A percentile compares a stretch with the other conserved stretches of the same genome.
phyloP scores from a whole-genome alignment of 2,113 vertebrate species.

The Ascaphus truei region DNA sequence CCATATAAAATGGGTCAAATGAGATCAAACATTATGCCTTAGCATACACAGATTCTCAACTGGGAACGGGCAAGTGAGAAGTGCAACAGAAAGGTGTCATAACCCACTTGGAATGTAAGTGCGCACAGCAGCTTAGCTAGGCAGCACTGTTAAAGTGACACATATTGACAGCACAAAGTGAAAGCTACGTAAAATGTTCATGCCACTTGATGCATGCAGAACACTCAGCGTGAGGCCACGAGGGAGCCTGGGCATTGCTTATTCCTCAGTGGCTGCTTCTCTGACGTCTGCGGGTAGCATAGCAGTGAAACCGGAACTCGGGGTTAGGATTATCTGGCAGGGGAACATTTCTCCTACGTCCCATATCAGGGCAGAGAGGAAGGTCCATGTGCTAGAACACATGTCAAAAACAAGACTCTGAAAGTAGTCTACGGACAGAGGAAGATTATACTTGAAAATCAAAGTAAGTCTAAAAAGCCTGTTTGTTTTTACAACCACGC shows the following conservation, averaged over 20 bases:
- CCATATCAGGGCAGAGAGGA: neutral
- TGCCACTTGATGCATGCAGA: too few relatives aligned
- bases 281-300: neutral
- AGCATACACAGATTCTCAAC: too few relatives aligned
- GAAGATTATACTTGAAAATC: slow-evolving; percentile 33
- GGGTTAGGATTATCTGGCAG: slow-evolving; percentile 14
- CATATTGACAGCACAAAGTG: neutral
- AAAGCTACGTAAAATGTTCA: too few relatives aligned
- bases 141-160: neutral
- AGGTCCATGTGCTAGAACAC: neutral
- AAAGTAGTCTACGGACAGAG: slow-evolving; percentile 17
- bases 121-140: too few relatives aligned
- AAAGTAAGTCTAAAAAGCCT: slow-evolving; percentile 6
- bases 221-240: neutral
- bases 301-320: neutral
- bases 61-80: too few relatives aligned
- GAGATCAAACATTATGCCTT: too few relatives aligned
- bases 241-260: neutral
- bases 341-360: neutral
- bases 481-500: neutral
- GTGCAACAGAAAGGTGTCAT: too few relatives aligned
- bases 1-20: too few relatives aligned
- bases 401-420: neutral
- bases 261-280: neutral
- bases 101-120: too few relatives aligned